Evolutionary conservation across 2,113 vertebrate genomes (phyloP).

Genomic region (Pomatorhinus ruficollis): DNA sequence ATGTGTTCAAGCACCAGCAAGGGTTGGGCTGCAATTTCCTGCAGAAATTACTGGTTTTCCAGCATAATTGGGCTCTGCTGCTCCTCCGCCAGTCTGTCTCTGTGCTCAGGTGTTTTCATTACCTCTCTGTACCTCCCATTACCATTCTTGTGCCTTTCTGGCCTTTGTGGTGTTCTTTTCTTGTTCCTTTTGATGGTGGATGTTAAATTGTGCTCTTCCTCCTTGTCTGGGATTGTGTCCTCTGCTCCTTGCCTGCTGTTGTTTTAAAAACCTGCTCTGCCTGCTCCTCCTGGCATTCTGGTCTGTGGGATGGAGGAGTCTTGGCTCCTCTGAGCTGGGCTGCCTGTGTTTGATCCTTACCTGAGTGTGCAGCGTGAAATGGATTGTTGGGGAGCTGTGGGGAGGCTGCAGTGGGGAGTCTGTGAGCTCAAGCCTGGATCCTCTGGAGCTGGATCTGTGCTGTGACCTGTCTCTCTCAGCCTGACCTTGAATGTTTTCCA

Average conservation of each 20-base stretch:
- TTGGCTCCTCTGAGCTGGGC: constrained; percentile 3
- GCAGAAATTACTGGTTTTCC: neutral
- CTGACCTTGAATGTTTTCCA: constrained; percentile 53
- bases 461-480: neutral
- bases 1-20: neutral
- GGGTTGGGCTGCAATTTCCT: neutral
- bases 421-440: neutral
- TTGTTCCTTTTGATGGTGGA: neutral
- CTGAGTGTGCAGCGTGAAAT: neutral
- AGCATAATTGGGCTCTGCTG: neutral
- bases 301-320: neutral
- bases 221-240: neutral
- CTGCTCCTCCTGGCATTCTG: constrained; percentile 13
- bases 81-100: neutral
- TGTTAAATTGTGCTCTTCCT: neutral
- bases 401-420: neutral
- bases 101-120: neutral
- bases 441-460: neutral
- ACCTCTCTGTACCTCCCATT: neutral
- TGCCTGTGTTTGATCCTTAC: neutral
- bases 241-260: neutral
- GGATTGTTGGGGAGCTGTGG: neutral
- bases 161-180: neutral
- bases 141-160: neutral
- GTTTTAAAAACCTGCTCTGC: constrained; percentile 27